Evolutionary conservation across 2,797 vertebrate species (phyloP), one percentile per base, ranked within the genome.

Genomic region (Gadopsis bispinosus): DNA sequence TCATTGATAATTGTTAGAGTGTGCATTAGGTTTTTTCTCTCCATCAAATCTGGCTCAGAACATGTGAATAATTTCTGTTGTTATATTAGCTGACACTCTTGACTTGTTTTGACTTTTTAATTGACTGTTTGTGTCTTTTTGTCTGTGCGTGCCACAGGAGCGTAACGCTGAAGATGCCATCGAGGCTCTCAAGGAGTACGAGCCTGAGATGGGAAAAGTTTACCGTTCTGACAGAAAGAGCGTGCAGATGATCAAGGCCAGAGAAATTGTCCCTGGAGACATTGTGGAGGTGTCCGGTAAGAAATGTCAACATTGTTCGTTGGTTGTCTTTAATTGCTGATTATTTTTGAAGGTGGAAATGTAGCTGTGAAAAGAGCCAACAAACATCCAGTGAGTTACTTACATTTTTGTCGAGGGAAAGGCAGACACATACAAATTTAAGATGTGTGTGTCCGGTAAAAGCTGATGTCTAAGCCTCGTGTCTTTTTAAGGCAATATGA

Each of bases 281-380:
- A 96, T 98, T 1, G 96, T 97, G 53, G 97, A 98, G 90, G 97
- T 98, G 93, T 97, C 97, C 0, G 97, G 97, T 98, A 91, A 97
- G 97, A 82, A 20, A 50, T 37, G 10, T 33, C 5, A 14, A 19
- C 9, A 35, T 37, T 50, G 54, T 26, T 65, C 33, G 50, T 59
- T 43, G 37, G 58, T 31, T 67, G 8, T n/a, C 5, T 58, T 9
- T 19, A 14, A 22, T 29, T 50, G 12, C 35, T 59, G 20, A 14
- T 26, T 53, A 50, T 66, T 62, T 43, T 41, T 54, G 31, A 45
- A 56, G 48, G 13, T 1, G 9, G 17, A 6, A 20, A 22, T 59
- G 31, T 33, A 20, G 11, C 20, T 53, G 45, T 41, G 31, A 39
- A 62, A 61, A 12, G 48, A 50, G 7, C 17, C 35, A 22, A 26